Evolutionary conservation across 2,797 vertebrate genomes (phyloP).

Genomic region (Lepus oiostolus): DNA sequence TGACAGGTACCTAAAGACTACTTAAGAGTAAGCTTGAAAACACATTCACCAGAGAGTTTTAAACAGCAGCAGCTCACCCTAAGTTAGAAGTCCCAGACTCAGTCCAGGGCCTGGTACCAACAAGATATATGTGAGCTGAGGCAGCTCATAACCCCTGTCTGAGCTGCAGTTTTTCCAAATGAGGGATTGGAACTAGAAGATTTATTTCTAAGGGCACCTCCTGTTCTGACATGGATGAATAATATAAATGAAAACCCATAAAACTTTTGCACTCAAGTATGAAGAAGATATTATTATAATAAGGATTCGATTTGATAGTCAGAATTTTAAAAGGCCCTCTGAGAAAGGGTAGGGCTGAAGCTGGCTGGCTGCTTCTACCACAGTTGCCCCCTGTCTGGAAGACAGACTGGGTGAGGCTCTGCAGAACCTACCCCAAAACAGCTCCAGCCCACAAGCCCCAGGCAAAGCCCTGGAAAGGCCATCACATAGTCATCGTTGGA

Average conservation of each 20-base stretch:
- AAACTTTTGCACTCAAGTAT: conserved; percentile 19
- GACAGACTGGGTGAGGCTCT: too few relatives aligned
- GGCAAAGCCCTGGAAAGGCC: background rate
- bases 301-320: background rate
- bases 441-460: background rate
- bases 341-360: background rate
- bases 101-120: background rate
- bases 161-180: conserved; percentile 24
- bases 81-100: background rate
- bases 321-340: background rate
- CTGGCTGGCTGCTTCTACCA: background rate
- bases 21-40: background rate
- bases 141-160: background rate
- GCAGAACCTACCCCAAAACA: background rate
- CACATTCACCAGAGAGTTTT: background rate
- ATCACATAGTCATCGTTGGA: background rate
- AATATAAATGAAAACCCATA: conserved; percentile 67
- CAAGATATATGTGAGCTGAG: background rate
- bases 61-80: background rate
- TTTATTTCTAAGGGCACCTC: conserved; percentile 52
- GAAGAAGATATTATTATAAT: conserved; percentile 44
- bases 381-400: background rate
- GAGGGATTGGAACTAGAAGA: conserved; percentile 29
- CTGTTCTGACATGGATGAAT: conserved; percentile 26
- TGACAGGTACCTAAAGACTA: background rate